phyloP scores from a whole-genome alignment of 2,113 vertebrate genomes.

The Thermophis baileyi region DNA sequence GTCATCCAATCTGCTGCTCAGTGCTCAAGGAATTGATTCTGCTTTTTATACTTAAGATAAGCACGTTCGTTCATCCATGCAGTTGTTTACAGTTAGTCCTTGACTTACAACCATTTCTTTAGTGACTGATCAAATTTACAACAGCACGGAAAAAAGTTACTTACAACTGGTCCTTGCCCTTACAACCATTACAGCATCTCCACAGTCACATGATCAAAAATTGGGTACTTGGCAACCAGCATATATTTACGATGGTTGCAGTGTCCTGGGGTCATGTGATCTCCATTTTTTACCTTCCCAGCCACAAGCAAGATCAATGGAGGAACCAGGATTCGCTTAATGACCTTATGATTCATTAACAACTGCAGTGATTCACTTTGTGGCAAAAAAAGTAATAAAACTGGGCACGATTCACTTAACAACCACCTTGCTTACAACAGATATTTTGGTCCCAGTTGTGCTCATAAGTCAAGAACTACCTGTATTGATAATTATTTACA shows the following conservation, averaged over 20 bases:
- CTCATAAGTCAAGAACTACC: background rate
- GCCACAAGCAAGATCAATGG: background rate
- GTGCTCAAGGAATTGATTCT: background rate
- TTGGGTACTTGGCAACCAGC: background rate
- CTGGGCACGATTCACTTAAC: background rate
- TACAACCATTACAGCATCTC: background rate
- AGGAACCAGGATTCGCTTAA: background rate
- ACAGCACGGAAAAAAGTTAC: too few relatives aligned
- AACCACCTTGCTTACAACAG: background rate
- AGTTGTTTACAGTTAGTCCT: background rate
- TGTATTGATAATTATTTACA: background rate
- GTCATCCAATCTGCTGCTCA: background rate
- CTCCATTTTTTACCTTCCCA: background rate
- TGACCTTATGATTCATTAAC: too few relatives aligned
- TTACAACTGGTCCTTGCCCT: too few relatives aligned
- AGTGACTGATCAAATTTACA: too few relatives aligned
- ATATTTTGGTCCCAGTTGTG: background rate
- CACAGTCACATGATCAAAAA: background rate
- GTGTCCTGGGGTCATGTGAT: background rate
- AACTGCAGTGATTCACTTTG: too few relatives aligned
- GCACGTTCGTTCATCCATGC: background rate
- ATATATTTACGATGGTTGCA: background rate
- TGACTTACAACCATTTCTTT: background rate
- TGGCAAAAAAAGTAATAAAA: background rate
- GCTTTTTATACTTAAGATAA: background rate